Base-by-base conservation (phyloP, 2,113 vertebrate species). In the Aphyosemion australe region DNA sequence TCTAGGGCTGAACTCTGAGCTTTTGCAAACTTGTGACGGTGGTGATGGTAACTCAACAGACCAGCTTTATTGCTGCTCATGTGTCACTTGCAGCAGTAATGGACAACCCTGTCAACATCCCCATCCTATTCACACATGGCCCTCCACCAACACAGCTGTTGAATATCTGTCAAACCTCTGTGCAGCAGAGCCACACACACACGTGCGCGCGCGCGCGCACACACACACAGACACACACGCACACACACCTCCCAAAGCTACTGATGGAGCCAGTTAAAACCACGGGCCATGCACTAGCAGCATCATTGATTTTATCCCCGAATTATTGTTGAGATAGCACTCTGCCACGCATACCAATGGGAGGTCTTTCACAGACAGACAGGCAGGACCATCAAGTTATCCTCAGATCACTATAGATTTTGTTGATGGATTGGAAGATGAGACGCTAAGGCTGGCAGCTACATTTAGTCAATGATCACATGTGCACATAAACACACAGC, bases 271-370 rank as follows among this genome's bases (percentile, higher is more conserved):
- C 82, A 80, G 82, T 89, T 88, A 88, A 88, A 90, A 83, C 69
- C 88, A 72, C 50, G 62, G 81, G 81, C 80, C 78, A 51, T 84
- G 88, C 82, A 79, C 76, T 86, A 78, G 76, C 87, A 78, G 86
- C 84, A 78, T 87, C 86, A 90, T 88, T 89, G 87, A 81, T 90
- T 91, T 92, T 89, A 92, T 86, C 78, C 82, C 70, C 78, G 32
- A 86, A 90, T 87, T 90, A 91, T 91, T 90, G 87, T 89, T 84
- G 85, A 86, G 79, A 82, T 86, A 56, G 41, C 58, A 41, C 58
- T 69, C 64, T 34, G 48, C 57, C 61, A 70, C 83, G 90, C 90
- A 90, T 91, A 91, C 87, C 75, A 90, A 92, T 91, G 71, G 47
- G 26, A 15, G 53, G 57, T 49, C 66, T 78, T 73, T 65, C 51